These are phyloP conservation scores for Coryphaenoides rupestris DNA, from an alignment of 2,113 vertebrate genomes.

Conservation along the genomic window DNA sequence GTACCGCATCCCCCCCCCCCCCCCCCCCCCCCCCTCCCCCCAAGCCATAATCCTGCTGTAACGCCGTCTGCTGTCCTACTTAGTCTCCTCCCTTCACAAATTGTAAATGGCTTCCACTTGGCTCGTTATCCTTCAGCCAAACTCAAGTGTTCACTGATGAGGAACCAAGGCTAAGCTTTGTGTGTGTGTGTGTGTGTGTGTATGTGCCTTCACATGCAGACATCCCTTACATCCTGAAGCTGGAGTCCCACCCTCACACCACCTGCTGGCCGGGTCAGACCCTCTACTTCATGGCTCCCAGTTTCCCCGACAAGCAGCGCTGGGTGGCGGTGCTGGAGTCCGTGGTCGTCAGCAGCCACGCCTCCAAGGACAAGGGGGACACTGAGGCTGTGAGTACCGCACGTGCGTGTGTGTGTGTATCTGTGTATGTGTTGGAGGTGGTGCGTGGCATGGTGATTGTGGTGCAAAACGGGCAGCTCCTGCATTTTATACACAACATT, in stretches of 20 bases:
- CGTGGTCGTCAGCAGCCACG: conserved; percentile 88
- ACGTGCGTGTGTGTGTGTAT: neutral
- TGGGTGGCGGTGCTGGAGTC: conserved; percentile 97
- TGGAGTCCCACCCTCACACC: conserved; percentile 96
- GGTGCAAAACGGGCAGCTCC: neutral
- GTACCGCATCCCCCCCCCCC: conserved; percentile 64
- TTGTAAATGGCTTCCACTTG: neutral
- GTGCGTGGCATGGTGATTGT: neutral
- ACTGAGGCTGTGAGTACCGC: conserved; percentile 87
- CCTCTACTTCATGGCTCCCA: conserved; percentile 94
- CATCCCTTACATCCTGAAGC: conserved; percentile 95
- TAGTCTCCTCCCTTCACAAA: too few relatives aligned
- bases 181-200: conserved; percentile 3
- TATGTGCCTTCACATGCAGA: conserved; percentile 65
- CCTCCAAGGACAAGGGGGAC: conserved; percentile 93
- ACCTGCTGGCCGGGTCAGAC: conserved; percentile 97
- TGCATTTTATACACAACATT: neutral
- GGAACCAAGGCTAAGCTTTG: neutral
- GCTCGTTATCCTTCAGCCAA: neutral
- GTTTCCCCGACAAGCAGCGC: conserved; percentile 98
- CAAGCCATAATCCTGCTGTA: conserved; percentile 12
- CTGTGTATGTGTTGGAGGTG: neutral
- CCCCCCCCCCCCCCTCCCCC: conserved; percentile 7
- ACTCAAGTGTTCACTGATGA: too few relatives aligned
- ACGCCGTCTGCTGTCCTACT: neutral